A percentile compares a stretch with the other conserved stretches of the same genome.
phyloP scores from a whole-genome alignment of 1,140 invertebrate genomes.

The Scaptomyza graminum region DNA sequence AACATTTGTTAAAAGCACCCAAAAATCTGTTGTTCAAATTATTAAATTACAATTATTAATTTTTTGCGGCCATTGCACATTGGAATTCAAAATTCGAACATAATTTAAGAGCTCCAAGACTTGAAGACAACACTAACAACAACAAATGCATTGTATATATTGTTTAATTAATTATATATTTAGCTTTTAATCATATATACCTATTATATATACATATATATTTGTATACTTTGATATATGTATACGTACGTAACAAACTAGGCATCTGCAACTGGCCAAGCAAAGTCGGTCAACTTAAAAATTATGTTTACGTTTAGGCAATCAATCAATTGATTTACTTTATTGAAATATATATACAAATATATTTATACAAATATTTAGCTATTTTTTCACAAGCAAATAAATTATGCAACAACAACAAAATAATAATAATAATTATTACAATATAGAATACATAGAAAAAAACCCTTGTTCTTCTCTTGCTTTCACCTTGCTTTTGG shows the following conservation, averaged over 20 bases:
- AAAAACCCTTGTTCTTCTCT: slow-evolving; percentile 9
- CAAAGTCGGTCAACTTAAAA: slow-evolving; percentile 54
- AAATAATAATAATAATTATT: slow-evolving; percentile 12
- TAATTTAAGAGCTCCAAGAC: slow-evolving; percentile 76
- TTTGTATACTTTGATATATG: slow-evolving; percentile 17
- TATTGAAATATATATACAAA: slow-evolving; percentile 42
- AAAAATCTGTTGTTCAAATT: slow-evolving; percentile 51
- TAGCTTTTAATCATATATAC: slow-evolving; percentile 20
- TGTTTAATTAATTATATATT: slow-evolving; percentile 74
- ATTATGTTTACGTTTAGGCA: slow-evolving; percentile 53
- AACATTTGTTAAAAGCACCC: slow-evolving; percentile 37
- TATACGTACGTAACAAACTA: slow-evolving; percentile 25
- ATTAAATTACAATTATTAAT: slow-evolving; percentile 27
- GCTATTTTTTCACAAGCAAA: slow-evolving; percentile 77
- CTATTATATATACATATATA: slow-evolving; percentile 18
- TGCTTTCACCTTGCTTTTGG: not conserved
- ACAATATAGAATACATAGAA: slow-evolving; percentile 48
- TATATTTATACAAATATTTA: slow-evolving; percentile 71
- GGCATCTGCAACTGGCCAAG: slow-evolving; percentile 42
- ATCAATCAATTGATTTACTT: slow-evolving; percentile 45
- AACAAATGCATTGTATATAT: slow-evolving; percentile 66
- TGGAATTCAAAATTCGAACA: slow-evolving; percentile 73
- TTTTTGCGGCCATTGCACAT: slow-evolving; percentile 73
- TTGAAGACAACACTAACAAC: slow-evolving; percentile 59
- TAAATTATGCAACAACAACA: slow-evolving; percentile 59